Evolutionary conservation across 2,797 vertebrate genomes (phyloP).

Genomic region (Pelodytes ibericus): DNA sequence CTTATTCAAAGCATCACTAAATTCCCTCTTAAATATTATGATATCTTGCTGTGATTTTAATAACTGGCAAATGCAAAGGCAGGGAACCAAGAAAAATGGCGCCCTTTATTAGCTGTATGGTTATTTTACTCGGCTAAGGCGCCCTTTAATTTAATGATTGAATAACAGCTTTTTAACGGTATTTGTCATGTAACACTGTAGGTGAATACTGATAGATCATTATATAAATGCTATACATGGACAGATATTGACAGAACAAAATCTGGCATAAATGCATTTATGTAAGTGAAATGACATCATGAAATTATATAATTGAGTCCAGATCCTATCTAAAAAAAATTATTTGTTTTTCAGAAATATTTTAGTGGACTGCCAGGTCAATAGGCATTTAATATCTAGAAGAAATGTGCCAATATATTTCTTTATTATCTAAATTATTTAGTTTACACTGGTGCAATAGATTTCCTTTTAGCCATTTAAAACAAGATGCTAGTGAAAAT

Average conservation of each 20-base stretch:
- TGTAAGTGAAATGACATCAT: slow-evolving; percentile 31
- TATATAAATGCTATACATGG: slow-evolving; percentile 26
- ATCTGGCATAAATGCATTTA: not conserved
- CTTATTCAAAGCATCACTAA: slow-evolving; percentile 50
- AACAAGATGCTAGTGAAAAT: too few relatives aligned
- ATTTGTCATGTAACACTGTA: slow-evolving; percentile 39
- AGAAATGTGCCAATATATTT: too few relatives aligned
- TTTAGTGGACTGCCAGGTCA: too few relatives aligned
- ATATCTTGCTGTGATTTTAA: slow-evolving; percentile 57
- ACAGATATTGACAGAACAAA: not conserved
- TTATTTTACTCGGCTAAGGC: slow-evolving; percentile 41
- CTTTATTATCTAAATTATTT: too few relatives aligned
- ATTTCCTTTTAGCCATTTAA: too few relatives aligned
- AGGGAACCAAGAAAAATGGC: slow-evolving; percentile 50
- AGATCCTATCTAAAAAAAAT: slow-evolving; percentile 15
- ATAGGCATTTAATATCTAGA: too few relatives aligned
- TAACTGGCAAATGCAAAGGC: slow-evolving; percentile 46
- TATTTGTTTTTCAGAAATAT: too few relatives aligned
- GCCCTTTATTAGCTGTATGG: slow-evolving; percentile 49
- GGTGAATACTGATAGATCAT: slow-evolving; percentile 23
- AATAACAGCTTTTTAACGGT: slow-evolving; percentile 41
- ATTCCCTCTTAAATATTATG: slow-evolving; percentile 56
- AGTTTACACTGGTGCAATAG: too few relatives aligned
- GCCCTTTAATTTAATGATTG: slow-evolving; percentile 36
- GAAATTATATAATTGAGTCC: slow-evolving; percentile 26